Evolutionary conservation across 2,113 vertebrate genomes (phyloP).

Genomic region (Myxocyprinus asiaticus): DNA sequence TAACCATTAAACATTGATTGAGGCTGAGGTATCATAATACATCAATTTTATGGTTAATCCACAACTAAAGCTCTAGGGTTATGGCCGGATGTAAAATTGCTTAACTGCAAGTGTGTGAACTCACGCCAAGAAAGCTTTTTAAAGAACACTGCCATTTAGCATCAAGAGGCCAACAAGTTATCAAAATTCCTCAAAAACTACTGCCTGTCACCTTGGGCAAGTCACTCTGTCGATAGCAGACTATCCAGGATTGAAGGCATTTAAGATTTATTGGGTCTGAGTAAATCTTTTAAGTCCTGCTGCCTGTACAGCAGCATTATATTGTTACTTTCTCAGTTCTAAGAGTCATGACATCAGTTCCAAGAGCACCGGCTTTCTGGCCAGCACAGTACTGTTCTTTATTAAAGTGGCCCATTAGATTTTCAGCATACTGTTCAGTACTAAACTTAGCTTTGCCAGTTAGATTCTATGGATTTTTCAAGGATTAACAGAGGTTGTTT

Average conservation of each 20-base stretch:
- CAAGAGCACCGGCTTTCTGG: background rate
- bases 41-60: background rate
- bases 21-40: too few relatives aligned
- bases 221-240: slow-evolving; percentile 4
- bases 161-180: slow-evolving; percentile 15
- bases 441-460: slow-evolving; percentile 3
- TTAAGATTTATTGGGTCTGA: slow-evolving; percentile 33
- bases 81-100: background rate
- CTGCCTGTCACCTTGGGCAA: slow-evolving; percentile 25
- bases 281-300: slow-evolving; percentile 29
- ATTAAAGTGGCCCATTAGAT: background rate
- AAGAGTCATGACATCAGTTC: background rate
- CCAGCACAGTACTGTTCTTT: background rate
- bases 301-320: slow-evolving; percentile 2
- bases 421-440: background rate
- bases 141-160: slow-evolving; percentile 12
- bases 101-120: background rate
- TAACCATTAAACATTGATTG: background rate
- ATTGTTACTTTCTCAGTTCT: background rate
- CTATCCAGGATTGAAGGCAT: slow-evolving; percentile 27
- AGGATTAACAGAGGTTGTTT: background rate
- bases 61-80: background rate
- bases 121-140: background rate
- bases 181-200: slow-evolving; percentile 23
- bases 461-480: slow-evolving; percentile 13